Evolutionary conservation across 35 echinoderm and acorn worm species (phyloP).

Genomic region (Strongylocentrotus purpuratus): DNA sequence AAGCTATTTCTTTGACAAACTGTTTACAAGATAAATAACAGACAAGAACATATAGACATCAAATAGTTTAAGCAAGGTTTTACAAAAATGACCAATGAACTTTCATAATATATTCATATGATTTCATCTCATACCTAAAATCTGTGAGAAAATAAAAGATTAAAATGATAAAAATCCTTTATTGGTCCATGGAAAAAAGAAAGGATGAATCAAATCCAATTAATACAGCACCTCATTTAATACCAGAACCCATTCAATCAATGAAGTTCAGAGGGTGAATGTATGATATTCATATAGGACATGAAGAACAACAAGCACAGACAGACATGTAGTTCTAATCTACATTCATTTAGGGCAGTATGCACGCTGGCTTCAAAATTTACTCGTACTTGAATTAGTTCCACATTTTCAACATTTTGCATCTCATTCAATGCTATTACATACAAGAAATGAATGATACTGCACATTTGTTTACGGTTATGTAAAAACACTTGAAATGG

Average conservation of each 20-base stretch:
- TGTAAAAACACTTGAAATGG: background rate
- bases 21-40: constrained; percentile 19
- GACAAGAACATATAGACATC: constrained; percentile 3
- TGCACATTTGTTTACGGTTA: background rate
- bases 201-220: background rate
- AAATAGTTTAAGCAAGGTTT: constrained; percentile 19
- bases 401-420: background rate
- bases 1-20: background rate
- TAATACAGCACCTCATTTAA: background rate
- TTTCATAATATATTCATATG: background rate
- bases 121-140: background rate
- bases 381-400: too few relatives aligned
- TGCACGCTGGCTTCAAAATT: background rate
- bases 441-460: background rate
- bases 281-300: too few relatives aligned
- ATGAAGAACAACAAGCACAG: background rate
- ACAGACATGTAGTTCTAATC: background rate
- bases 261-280: too few relatives aligned
- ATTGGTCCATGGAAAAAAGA: background rate
- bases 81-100: background rate
- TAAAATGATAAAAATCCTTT: background rate
- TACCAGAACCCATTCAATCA: too few relatives aligned
- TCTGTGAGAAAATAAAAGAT: background rate
- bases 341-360: background rate
- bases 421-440: background rate